These are phyloP conservation scores for Muntiacus muntjak DNA, from an alignment of 2,113 vertebrate genomes.

Conservation along the genomic window DNA sequence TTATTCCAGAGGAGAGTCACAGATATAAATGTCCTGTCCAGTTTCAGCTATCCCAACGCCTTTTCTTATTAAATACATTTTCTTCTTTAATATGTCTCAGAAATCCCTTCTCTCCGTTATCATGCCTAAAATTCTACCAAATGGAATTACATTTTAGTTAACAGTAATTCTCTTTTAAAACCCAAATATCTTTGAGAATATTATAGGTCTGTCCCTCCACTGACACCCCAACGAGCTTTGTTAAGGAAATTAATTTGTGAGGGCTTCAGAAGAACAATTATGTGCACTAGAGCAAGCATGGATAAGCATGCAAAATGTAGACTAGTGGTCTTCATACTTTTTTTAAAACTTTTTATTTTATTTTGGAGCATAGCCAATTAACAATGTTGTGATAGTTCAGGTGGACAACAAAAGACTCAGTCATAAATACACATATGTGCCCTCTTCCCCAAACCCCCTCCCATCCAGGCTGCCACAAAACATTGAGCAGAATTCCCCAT, in stretches of 20 bases:
- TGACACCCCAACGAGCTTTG: not conserved
- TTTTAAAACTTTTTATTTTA: not conserved
- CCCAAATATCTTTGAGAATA: not conserved
- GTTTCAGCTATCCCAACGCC: not conserved
- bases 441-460: not conserved
- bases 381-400: not conserved
- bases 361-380: not conserved
- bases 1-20: not conserved
- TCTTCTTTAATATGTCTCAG: not conserved
- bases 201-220: not conserved
- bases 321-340: not conserved
- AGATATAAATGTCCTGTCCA: slow-evolving; percentile 40
- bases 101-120: not conserved
- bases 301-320: not conserved
- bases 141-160: not conserved
- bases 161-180: slow-evolving; percentile 22
- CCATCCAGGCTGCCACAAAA: not conserved
- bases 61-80: slow-evolving; percentile 34
- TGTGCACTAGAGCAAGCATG: not conserved
- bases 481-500: not conserved
- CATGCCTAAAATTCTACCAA: not conserved
- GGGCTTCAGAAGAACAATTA: not conserved
- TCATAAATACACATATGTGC: not conserved
- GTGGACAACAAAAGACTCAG: not conserved
- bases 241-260: not conserved